Conservation (phyloP, 2,797 vertebrate genomes). For the Crenichthys baileyi region DNA sequence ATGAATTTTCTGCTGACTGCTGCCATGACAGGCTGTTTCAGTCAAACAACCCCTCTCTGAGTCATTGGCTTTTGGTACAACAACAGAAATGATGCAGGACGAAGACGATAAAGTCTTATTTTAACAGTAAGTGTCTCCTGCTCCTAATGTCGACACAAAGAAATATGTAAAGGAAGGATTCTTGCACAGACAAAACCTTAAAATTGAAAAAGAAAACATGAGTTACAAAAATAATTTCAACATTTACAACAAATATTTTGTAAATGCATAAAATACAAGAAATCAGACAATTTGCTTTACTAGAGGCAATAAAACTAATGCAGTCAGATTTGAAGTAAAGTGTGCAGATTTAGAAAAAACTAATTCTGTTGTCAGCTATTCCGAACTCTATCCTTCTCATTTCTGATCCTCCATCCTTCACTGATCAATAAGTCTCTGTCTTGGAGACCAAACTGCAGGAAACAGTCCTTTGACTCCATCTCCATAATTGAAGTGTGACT, state of each 20-base stretch:
- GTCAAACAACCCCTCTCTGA: slow-evolving; percentile 46
- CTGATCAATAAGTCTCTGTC: slow-evolving; percentile 66
- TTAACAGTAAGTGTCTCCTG: slow-evolving; percentile 1
- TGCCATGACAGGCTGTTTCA: slow-evolving; percentile 39
- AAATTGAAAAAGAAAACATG: not conserved
- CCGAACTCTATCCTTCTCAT: slow-evolving; percentile 23
- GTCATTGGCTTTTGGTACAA: slow-evolving; percentile 33
- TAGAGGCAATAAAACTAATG: not conserved
- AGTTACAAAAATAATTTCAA: not conserved
- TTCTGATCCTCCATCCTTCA: slow-evolving; percentile 13
- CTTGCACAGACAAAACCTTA: not conserved
- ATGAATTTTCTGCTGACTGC: slow-evolving; percentile 27
- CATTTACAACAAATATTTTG: slow-evolving; percentile 1
- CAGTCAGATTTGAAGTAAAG: not conserved
- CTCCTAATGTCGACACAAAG: not conserved
- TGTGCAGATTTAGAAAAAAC: slow-evolving; percentile 8
- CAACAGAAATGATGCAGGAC: slow-evolving; percentile 28
- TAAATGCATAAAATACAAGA: not conserved
- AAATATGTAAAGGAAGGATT: not conserved
- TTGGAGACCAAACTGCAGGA: slow-evolving; percentile 59
- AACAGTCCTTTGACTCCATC: slow-evolving; percentile 60
- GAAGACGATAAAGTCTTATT: slow-evolving; percentile 2
- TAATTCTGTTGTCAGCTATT: slow-evolving; percentile 3
- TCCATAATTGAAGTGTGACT: slow-evolving; percentile 69
- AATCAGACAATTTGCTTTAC: not conserved